These are phyloP conservation scores for Cassiopea xamachana DNA, from an alignment of 30 jellyfish, hydroid and myxozoan genomes.

Conservation along the genomic window DNA sequence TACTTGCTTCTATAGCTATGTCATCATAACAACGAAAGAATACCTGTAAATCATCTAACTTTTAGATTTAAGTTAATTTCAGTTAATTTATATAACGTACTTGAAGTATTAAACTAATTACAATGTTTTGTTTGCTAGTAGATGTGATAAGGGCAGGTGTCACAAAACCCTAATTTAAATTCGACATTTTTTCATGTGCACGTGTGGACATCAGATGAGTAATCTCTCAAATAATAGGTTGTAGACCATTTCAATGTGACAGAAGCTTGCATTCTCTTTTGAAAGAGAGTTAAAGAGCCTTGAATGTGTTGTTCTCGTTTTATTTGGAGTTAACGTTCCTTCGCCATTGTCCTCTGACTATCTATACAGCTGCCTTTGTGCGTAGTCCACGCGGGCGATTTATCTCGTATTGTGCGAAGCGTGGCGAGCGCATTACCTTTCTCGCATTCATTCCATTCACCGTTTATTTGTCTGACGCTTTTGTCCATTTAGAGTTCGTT, in stretches of 20 bases:
- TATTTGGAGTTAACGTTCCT: neutral
- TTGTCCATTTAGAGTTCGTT: constrained; percentile 49
- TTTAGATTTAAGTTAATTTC: no score
- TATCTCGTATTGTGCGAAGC: constrained; percentile 71
- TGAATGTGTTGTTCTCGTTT: neutral
- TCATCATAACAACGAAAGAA: no score
- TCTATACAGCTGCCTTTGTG: constrained; percentile 60
- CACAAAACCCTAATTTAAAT: neutral
- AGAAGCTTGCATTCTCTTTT: neutral
- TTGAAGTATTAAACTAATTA: neutral
- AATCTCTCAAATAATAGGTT: neutral
- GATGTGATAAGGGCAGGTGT: neutral
- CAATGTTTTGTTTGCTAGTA: neutral
- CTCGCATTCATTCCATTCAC: constrained; percentile 31
- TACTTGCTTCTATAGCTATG: no score
- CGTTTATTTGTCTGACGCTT: constrained; percentile 28
- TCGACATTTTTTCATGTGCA: neutral
- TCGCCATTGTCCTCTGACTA: neutral
- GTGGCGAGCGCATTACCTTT: constrained; percentile 63
- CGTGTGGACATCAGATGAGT: neutral
- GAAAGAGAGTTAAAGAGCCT: neutral
- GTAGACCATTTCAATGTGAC: neutral
- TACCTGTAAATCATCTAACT: no score
- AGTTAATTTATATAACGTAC: neutral
- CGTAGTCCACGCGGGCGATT: constrained; percentile 48